phyloP scores from a whole-genome alignment of 2,888 invertebrate species.

The Limnephilus lunatus region DNA sequence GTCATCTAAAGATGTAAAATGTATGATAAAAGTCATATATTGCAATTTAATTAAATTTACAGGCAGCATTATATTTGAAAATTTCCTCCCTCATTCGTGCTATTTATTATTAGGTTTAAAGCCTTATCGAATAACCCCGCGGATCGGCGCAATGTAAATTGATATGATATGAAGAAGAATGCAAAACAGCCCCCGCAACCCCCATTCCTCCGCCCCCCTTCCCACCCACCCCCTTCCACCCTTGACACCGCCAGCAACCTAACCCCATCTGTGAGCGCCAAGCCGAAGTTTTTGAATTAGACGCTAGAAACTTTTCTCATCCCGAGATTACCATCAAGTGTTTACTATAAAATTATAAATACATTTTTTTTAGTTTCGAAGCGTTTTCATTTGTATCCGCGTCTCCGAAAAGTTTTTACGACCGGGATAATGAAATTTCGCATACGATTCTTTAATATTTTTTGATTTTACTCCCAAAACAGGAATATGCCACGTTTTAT shows the following conservation, averaged over 20 bases:
- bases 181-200: background rate
- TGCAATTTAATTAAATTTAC: background rate
- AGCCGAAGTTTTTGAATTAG: conserved; percentile 78
- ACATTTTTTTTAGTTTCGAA: conserved; percentile 61
- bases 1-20: background rate
- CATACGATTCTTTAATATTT: conserved; percentile 8
- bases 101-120: conserved; percentile 6
- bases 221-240: background rate
- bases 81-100: background rate
- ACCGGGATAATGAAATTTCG: conserved; percentile 33
- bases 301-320: conserved; percentile 79
- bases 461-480: background rate
- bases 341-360: conserved; percentile 73
- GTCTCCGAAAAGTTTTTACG: conserved; percentile 62
- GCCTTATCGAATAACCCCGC: conserved; percentile 23
- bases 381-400: conserved; percentile 64
- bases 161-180: conserved; percentile 37
- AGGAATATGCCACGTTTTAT: background rate
- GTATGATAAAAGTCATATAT: too few species aligned
- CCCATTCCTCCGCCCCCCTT: background rate
- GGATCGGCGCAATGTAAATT: conserved; percentile 37
- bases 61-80: background rate
- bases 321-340: conserved; percentile 80
- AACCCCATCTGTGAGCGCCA: conserved; percentile 49
- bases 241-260: conserved; percentile 28